These are phyloP conservation scores for Zaprionus inermis DNA, from an alignment of 1,140 invertebrate genomes.

Conservation along the genomic window DNA sequence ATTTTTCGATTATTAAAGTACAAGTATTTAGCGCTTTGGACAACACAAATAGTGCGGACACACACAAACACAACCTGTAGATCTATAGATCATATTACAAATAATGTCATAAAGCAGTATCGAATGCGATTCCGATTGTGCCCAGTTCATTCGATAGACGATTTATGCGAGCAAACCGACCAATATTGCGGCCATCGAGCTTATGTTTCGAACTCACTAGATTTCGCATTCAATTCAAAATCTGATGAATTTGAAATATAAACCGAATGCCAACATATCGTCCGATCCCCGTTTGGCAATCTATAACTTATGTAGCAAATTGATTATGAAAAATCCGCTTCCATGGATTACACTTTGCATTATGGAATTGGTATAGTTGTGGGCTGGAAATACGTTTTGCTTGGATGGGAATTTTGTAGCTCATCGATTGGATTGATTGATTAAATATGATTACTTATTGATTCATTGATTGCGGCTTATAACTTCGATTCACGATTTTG, in stretches of 20 bases:
- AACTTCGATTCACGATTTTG: slow-evolving; percentile 14
- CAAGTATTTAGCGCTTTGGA: slow-evolving; percentile 16
- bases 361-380: neutral
- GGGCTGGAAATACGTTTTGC: neutral
- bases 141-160: slow-evolving; percentile 9
- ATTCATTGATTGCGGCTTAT: neutral
- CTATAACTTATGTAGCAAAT: slow-evolving; percentile 6
- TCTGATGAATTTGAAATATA: slow-evolving; percentile 24
- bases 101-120: neutral
- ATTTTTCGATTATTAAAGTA: slow-evolving; percentile 39
- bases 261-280: slow-evolving; percentile 3
- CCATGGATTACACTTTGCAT: slow-evolving; percentile 30
- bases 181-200: neutral
- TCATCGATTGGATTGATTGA: slow-evolving; percentile 1
- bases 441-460: neutral
- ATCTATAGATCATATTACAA: slow-evolving; percentile 4
- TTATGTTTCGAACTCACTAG: slow-evolving; percentile 17
- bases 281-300: neutral
- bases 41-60: slow-evolving; percentile 10
- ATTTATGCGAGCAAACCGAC: neutral
- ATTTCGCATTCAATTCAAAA: slow-evolving; percentile 19
- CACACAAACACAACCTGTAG: neutral
- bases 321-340: slow-evolving; percentile 7
- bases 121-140: slow-evolving; percentile 23
- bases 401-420: slow-evolving; percentile 4